phyloP scores from a whole-genome alignment of 2,113 vertebrate species.

The Lates calcarifer region DNA sequence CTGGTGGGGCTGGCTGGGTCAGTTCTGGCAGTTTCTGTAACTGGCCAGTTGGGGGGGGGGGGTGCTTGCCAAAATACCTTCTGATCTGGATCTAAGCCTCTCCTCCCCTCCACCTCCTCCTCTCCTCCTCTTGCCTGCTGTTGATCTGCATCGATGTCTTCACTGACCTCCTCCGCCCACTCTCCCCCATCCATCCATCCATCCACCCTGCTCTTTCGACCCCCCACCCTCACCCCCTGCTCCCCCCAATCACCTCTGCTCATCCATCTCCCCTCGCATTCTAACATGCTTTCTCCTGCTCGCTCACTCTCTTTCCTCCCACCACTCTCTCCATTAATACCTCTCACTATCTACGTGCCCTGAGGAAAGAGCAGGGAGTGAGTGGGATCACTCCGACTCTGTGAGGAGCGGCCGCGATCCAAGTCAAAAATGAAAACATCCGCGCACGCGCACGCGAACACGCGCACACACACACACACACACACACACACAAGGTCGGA shows the following conservation, averaged over 20 bases:
- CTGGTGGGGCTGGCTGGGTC: slow-evolving; percentile 30
- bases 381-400: slow-evolving; percentile 62
- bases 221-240: neutral
- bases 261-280: slow-evolving; percentile 33
- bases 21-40: slow-evolving; percentile 26
- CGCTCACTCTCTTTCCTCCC: slow-evolving; percentile 49
- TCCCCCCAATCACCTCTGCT: slow-evolving; percentile 25
- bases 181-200: slow-evolving; percentile 49
- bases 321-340: slow-evolving; percentile 66
- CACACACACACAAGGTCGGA: slow-evolving; percentile 5
- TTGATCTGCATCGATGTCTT: slow-evolving; percentile 55
- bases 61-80: slow-evolving; percentile 51
- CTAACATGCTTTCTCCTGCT: neutral
- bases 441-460: neutral
- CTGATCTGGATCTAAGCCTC: slow-evolving; percentile 27
- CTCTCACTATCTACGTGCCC: slow-evolving; percentile 58
- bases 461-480: neutral
- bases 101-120: slow-evolving; percentile 31
- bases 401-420: slow-evolving; percentile 44
- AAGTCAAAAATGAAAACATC: slow-evolving; percentile 59
- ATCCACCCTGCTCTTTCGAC: slow-evolving; percentile 31
- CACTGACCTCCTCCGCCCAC: slow-evolving; percentile 64
- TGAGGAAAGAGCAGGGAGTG: slow-evolving; percentile 62
- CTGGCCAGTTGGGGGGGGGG: neutral
- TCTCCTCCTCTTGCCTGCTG: slow-evolving; percentile 39